Evolutionary conservation across 1,140 invertebrate species (phyloP).

Genomic region (Scaptomyza montana): DNA sequence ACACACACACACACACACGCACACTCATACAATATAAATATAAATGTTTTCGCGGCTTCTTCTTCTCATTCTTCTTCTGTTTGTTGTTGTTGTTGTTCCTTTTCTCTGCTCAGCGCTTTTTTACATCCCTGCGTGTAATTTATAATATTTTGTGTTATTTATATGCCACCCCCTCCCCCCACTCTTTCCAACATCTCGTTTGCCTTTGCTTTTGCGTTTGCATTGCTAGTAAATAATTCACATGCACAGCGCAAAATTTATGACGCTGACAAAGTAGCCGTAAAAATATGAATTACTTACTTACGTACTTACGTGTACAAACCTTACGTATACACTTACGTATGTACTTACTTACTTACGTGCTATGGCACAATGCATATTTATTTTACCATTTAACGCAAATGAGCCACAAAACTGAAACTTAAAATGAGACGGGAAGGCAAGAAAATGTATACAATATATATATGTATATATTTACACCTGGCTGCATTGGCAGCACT

Average conservation of each 20-base stretch:
- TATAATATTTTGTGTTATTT: conserved; percentile 82
- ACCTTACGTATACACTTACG: neutral
- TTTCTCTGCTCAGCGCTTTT: conserved; percentile 43
- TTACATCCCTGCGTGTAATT: conserved; percentile 70
- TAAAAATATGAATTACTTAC: conserved; percentile 75
- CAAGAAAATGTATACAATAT: neutral
- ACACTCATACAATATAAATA: neutral
- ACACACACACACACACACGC: conserved; percentile 6
- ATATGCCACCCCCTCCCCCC: conserved; percentile 48
- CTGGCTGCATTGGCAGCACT: conserved; percentile 5
- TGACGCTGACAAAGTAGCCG: conserved; percentile 81
- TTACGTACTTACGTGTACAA: conserved; percentile 35
- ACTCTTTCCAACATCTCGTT: neutral
- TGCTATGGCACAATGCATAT: conserved; percentile 40
- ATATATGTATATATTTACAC: conserved; percentile 1
- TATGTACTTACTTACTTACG: conserved; percentile 9
- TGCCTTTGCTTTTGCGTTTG: conserved; percentile 11
- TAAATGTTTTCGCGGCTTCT: conserved; percentile 79
- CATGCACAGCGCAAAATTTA: conserved; percentile 71
- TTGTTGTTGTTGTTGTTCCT: too few relatives aligned
- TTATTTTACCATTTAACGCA: conserved; percentile 66
- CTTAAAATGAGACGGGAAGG: neutral
- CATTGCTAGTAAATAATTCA: conserved; percentile 78
- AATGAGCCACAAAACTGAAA: conserved; percentile 35
- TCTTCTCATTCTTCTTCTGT: conserved; percentile 31